Evolutionary conservation across 2,113 vertebrate species (phyloP).

Genomic region (Pituophis catenifer): DNA sequence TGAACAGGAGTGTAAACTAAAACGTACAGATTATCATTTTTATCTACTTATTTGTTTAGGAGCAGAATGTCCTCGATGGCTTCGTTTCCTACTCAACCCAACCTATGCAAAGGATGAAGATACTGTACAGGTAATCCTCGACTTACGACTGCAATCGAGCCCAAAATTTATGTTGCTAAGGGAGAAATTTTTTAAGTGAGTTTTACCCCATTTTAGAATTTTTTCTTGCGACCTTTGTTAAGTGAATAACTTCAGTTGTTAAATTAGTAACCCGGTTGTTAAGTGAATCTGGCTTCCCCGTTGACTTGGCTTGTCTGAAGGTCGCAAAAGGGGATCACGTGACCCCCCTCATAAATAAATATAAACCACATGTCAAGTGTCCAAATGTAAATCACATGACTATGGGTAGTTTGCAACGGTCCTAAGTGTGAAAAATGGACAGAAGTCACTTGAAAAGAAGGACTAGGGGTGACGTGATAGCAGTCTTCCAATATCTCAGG

Average conservation of each 20-base stretch:
- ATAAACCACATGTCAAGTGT: background rate
- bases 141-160: background rate
- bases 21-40: constrained; percentile 43
- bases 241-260: background rate
- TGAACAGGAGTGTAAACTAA: constrained; percentile 37
- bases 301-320: background rate
- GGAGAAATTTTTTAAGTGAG: background rate
- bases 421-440: background rate
- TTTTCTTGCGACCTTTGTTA: background rate
- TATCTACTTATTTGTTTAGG: background rate
- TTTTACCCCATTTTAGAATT: background rate
- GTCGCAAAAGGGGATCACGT: background rate
- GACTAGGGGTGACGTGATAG: no score
- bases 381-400: background rate
- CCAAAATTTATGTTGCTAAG: background rate
- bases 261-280: background rate
- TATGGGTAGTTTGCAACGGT: background rate
- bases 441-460: background rate
- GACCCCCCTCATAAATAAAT: background rate
- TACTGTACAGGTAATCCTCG: background rate
- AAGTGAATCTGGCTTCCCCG: background rate
- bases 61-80: background rate
- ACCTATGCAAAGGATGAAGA: background rate
- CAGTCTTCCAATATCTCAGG: no score
- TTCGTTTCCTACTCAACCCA: background rate